Conservation (phyloP, 2,797 vertebrate genomes). For the Gymnoscopelus microlampas region DNA sequence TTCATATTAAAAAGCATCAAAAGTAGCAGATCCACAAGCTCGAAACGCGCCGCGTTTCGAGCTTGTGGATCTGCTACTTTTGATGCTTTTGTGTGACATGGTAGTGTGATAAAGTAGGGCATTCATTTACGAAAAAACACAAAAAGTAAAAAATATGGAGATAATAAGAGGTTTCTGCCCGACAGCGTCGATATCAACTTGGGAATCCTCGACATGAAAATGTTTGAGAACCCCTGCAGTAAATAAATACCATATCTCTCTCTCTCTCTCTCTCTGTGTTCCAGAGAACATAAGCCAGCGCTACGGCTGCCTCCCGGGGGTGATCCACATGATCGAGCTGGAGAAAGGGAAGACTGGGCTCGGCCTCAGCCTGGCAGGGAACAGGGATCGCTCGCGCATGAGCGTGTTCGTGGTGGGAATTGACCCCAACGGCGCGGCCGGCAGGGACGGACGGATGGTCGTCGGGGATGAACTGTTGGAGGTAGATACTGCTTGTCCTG, state of each 20-base stretch:
- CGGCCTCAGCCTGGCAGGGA: constrained; percentile 96
- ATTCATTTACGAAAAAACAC: no score
- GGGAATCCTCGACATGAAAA: no score
- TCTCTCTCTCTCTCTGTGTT: constrained; percentile 25
- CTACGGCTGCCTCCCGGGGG: constrained; percentile 89
- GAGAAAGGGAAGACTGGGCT: constrained; percentile 94
- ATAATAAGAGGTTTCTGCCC: no score
- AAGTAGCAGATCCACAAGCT: no score
- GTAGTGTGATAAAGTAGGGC: no score
- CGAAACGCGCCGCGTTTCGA: no score
- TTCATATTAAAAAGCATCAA: no score
- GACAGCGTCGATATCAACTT: no score
- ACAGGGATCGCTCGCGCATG: constrained; percentile 95
- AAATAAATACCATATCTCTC: constrained; percentile 38
- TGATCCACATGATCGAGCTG: constrained; percentile 91
- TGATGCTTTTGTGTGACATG: no score
- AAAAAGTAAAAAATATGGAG: no score
- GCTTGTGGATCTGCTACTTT: no score
- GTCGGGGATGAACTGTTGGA: constrained; percentile 96
- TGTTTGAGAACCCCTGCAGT: constrained; percentile 4
- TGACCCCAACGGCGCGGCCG: constrained; percentile 92
- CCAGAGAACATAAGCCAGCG: constrained; percentile 88
- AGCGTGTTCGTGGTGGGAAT: constrained; percentile 97
- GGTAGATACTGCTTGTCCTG: constrained; percentile 70
- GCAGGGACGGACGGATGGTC: constrained; percentile 89